Conservation (phyloP, 2,113 vertebrate genomes). For the Thunnus maccoyii region DNA sequence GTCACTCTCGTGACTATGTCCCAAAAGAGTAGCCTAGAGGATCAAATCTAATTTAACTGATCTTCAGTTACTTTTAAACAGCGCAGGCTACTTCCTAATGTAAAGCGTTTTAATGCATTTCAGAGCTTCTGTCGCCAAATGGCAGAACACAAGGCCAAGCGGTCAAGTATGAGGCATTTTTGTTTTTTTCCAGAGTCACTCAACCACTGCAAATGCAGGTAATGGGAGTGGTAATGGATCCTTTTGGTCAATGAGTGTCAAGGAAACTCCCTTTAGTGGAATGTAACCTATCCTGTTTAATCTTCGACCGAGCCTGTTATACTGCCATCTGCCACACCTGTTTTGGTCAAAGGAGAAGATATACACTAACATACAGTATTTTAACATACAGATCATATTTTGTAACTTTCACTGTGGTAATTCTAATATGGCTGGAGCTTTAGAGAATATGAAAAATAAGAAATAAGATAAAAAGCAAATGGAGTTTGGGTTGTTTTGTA, state of each 20-base stretch:
- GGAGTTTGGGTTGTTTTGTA: constrained; percentile 19
- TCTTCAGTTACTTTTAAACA: constrained; percentile 47
- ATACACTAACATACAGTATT: background rate
- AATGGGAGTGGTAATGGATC: constrained; percentile 52
- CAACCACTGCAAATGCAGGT: constrained; percentile 53
- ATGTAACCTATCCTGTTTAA: constrained; percentile 47
- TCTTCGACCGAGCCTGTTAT: constrained; percentile 51
- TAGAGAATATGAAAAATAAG: constrained; percentile 6
- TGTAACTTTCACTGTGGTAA: background rate
- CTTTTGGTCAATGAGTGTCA: constrained; percentile 67
- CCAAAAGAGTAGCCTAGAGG: constrained; percentile 37
- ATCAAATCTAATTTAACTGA: constrained; percentile 55
- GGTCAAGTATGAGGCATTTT: background rate
- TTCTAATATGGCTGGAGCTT: background rate
- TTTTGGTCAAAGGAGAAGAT: constrained; percentile 44
- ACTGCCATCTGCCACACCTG: constrained; percentile 43
- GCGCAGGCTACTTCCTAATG: background rate
- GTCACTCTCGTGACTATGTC: constrained; percentile 45
- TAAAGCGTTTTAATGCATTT: constrained; percentile 11
- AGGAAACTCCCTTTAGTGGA: constrained; percentile 49
- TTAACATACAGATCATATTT: constrained; percentile 17
- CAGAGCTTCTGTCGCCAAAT: constrained; percentile 3
- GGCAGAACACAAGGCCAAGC: background rate
- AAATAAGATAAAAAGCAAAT: constrained; percentile 11
- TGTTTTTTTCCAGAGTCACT: constrained; percentile 32